Conservation (phyloP, 2,797 vertebrate species). For the Argya squamiceps region DNA sequence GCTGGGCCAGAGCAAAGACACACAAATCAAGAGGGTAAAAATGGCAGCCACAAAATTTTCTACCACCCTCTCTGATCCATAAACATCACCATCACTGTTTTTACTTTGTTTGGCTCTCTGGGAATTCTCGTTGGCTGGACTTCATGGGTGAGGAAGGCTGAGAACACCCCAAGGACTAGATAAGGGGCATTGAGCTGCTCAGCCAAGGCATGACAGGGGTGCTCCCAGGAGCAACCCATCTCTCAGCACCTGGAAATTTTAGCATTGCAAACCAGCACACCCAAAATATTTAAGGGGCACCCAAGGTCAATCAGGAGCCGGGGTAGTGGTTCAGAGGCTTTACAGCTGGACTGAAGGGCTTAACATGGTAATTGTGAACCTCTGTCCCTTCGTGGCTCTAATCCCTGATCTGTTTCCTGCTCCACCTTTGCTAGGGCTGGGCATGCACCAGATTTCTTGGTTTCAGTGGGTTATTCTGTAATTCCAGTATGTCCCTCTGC, state of each 20-base stretch:
- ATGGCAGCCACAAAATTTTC: neutral
- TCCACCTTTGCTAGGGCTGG: slow-evolving; percentile 31
- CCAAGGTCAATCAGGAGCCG: slow-evolving; percentile 17
- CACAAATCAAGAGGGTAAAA: neutral
- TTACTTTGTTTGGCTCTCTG: neutral
- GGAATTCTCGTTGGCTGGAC: neutral
- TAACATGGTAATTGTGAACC: slow-evolving; percentile 56
- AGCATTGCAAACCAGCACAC: neutral
- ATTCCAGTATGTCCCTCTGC: neutral
- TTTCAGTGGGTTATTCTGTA: slow-evolving; percentile 26
- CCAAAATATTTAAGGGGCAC: slow-evolving; percentile 31
- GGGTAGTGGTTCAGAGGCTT: neutral
- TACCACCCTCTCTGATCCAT: neutral
- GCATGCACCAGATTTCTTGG: slow-evolving; percentile 29
- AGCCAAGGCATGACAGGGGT: rapidly evolving
- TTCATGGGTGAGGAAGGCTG: neutral
- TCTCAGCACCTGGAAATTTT: neutral
- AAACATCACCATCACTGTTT: neutral
- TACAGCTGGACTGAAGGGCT: slow-evolving; percentile 32
- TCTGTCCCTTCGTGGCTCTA: neutral
- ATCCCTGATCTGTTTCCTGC: slow-evolving; percentile 34
- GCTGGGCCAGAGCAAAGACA: neutral
- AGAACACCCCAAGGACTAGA: neutral
- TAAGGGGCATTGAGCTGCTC: neutral
- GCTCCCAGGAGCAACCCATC: neutral